Evolutionary conservation across 1,140 invertebrate species (phyloP), one percentile per base, ranked within the genome.

Genomic region (Sycobia sp.): DNA sequence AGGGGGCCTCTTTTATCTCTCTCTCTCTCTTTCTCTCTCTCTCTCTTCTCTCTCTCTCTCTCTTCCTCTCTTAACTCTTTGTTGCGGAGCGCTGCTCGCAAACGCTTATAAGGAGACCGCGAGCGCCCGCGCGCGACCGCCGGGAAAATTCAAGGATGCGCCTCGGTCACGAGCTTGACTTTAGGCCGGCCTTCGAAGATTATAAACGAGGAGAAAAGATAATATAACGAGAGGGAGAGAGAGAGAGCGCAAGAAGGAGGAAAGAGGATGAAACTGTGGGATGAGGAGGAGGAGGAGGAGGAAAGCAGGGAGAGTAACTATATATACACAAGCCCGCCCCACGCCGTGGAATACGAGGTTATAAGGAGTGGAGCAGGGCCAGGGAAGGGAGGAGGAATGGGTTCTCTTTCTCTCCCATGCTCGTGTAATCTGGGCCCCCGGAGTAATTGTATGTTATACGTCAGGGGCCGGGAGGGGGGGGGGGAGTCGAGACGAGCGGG

Each of bases 381-480:
- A n/a, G n/a, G 27, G n/a, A 23, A 14, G 46, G 54, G 32, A n/a
- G 67, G 72, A 69, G 73, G 72, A n/a, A n/a, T n/a, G n/a, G n/a
- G n/a, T n/a, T n/a, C n/a, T n/a, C n/a, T n/a, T n/a, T n/a, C n/a
- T n/a, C 73, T 76, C 74, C 70, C 71, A 71, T 75, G 76, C 74
- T 72, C 71, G 73, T 77, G 77, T 79, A 77, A 79, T 79, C 76
- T 77, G 72, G 76, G 76, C n/a, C n/a, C 73, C 70, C 71, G 68
- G 70, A 73, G 76, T 78, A 79, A 79, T 79, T 79, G 77, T 77
- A 78, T 67, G 77, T 78, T 78, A 76, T 75, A 75, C 74, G 75
- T 71, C 68, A 73, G 67, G 67, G 60, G n/a, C n/a, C n/a, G n/a
- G n/a, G n/a, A n/a, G n/a, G n/a, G n/a, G n/a, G n/a, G n/a, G 49